Evolutionary conservation across 2,797 vertebrate genomes (phyloP), one percentile per base, ranked within the genome.

Genomic region (Eidolon dupreanum): DNA sequence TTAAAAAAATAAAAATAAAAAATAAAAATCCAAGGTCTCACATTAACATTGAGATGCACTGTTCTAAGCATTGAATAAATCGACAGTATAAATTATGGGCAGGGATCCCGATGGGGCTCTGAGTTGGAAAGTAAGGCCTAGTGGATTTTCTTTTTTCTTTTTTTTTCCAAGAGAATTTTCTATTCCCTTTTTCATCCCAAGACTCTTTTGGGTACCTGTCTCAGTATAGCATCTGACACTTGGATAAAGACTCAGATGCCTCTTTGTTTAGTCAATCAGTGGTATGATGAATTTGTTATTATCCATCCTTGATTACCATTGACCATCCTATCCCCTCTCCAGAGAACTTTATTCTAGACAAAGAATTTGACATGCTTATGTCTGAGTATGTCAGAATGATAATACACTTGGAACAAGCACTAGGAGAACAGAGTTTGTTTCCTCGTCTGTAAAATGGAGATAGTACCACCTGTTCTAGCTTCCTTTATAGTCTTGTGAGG

Each of bases 261-360:
- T 81, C 65, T 97, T 85, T 81, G 9, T 75, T 96, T 31, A 70
- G 8, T 66, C 70, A 8, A 88, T 93, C 22, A 26, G 55, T 43
- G 13, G 6, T 22, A 20, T 49, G 49, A 36, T 28, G 12, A 31
- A 61, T 70, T 77, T 90, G 51, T 85, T 75, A 31, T 49, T 77
- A n/a, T 31, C 31, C 22, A 24, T 71, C 46, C 38, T 53, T 19
- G 24, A 61, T 41, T 41, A 73, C 43, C 28, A 2, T 82, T 81
- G 51, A 16, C 61, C 65, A 65, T 41, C 46, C 36, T 20, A 22
- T 46, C 15, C 33, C 41, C 36, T 78, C 22, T 79, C 33, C 53
- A 51, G 41, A 57, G 28, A 59, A 65, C 49, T 36, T 75, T 26
- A 38, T 17, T 83, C n/a, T 65, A 75, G 90, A 59, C 43, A 31